Conservation (phyloP, 1,140 invertebrate species). For the Chironomus striatipennis region DNA sequence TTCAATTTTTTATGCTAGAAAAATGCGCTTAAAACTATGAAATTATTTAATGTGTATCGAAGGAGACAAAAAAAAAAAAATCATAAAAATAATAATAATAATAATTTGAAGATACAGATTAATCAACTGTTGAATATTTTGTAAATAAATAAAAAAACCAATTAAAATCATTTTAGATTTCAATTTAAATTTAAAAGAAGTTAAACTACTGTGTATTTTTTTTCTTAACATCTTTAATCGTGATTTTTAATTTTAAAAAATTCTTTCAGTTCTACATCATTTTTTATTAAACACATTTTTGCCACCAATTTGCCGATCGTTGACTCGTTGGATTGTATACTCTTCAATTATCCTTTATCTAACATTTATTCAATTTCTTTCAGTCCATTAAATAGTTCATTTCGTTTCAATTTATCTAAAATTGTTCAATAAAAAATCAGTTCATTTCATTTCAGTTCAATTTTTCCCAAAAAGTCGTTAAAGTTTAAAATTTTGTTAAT, state of each 20-base stretch:
- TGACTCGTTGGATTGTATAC: too few relatives aligned
- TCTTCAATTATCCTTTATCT: too few relatives aligned
- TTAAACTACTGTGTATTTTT: not conserved
- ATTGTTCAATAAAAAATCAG: too few relatives aligned
- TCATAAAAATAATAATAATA: not conserved
- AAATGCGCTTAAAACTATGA: too few relatives aligned
- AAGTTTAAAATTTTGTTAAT: too few relatives aligned
- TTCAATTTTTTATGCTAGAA: too few relatives aligned
- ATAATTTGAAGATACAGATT: not conserved
- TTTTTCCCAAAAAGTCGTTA: constrained; percentile 26
- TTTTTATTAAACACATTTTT: too few relatives aligned
- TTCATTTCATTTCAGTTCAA: too few relatives aligned
- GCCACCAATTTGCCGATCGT: too few relatives aligned
- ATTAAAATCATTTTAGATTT: constrained; percentile 4
- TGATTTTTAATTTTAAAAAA: not conserved
- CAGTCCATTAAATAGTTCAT: too few relatives aligned
- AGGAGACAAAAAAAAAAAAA: not conserved
- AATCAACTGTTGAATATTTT: not conserved
- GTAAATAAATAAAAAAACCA: not conserved
- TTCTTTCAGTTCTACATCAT: not conserved
- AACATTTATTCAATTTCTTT: too few relatives aligned
- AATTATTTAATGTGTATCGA: constrained; percentile 6
- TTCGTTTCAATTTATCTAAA: too few relatives aligned
- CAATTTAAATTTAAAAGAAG: not conserved
- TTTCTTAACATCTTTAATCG: constrained; percentile 13